Conservation (phyloP, 1,140 invertebrate species). For the Diorhabda sublineata region DNA sequence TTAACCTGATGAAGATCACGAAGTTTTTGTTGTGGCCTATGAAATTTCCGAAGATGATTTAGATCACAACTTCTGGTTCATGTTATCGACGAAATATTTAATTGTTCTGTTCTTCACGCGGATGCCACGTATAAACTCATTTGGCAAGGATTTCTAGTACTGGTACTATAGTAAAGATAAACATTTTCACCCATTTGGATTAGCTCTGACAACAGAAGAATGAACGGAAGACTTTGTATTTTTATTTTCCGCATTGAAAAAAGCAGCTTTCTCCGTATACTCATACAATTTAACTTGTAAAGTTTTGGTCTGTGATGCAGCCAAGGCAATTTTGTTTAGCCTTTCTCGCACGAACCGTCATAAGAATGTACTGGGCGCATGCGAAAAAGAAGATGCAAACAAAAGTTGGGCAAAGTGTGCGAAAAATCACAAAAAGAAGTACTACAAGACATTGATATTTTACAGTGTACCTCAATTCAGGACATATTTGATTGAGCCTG, state of each 20-base stretch:
- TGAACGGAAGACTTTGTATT: background rate
- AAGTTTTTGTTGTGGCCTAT: too few relatives aligned
- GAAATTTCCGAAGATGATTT: too few relatives aligned
- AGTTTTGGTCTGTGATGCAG: background rate
- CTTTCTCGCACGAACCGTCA: background rate
- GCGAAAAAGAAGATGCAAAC: constrained; percentile 16
- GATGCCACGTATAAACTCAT: too few relatives aligned
- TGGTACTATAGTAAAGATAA: background rate
- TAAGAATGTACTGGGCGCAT: constrained; percentile 18
- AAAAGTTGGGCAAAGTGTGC: constrained; percentile 4
- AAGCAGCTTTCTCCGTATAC: constrained; percentile 4
- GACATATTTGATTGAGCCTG: too few relatives aligned
- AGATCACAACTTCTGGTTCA: too few relatives aligned
- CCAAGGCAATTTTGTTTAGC: constrained; percentile 11
- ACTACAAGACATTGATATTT: too few relatives aligned
- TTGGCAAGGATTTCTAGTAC: constrained; percentile 12
- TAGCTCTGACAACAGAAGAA: constrained; percentile 10
- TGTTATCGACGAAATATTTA: too few relatives aligned
- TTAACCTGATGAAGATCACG: too few relatives aligned
- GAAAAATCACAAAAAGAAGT: constrained; percentile 5
- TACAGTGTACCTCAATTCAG: too few relatives aligned
- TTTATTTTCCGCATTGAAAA: constrained; percentile 13
- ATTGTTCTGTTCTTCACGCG: too few relatives aligned
- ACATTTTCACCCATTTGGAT: constrained; percentile 9
- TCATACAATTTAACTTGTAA: constrained; percentile 2